Evolutionary conservation across 2,113 vertebrate species (phyloP).

Genomic region (Capra hircus): DNA sequence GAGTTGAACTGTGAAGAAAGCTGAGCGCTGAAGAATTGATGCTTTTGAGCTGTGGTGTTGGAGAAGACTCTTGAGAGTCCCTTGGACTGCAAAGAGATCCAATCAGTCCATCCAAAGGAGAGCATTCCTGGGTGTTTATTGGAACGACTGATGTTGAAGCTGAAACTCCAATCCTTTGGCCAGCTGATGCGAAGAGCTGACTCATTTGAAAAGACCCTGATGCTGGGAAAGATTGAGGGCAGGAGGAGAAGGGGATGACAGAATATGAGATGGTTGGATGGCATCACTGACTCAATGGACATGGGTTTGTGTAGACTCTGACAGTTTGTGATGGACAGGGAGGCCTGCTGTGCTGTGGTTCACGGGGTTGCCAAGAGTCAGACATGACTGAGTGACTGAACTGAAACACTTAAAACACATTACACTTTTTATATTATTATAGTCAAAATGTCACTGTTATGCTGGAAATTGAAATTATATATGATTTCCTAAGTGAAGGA

Average conservation of each 20-base stretch:
- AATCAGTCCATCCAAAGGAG: neutral
- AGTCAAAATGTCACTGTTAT: neutral
- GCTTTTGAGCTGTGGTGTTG: no score
- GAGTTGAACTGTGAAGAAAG: no score
- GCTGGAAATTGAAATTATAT: neutral
- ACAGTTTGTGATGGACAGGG: neutral
- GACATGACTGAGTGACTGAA: accelerated
- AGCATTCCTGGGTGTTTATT: neutral
- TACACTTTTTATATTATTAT: neutral
- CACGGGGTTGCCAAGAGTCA: accelerated
- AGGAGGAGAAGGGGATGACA: neutral
- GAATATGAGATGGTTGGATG: neutral
- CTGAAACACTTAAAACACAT: neutral
- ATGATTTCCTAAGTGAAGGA: neutral
- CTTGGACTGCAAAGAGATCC: no score
- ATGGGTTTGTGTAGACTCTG: neutral
- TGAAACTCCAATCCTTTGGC: neutral
- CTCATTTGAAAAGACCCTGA: neutral
- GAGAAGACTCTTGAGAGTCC: no score
- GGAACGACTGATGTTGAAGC: neutral
- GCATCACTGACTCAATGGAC: neutral
- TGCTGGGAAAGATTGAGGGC: neutral
- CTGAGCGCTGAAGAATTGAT: no score
- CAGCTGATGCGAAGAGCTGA: neutral
- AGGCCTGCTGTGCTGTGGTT: neutral